These are phyloP conservation scores for Jordanella pulchra DNA, from an alignment of 2,797 vertebrate genomes.

Conservation along the genomic window DNA sequence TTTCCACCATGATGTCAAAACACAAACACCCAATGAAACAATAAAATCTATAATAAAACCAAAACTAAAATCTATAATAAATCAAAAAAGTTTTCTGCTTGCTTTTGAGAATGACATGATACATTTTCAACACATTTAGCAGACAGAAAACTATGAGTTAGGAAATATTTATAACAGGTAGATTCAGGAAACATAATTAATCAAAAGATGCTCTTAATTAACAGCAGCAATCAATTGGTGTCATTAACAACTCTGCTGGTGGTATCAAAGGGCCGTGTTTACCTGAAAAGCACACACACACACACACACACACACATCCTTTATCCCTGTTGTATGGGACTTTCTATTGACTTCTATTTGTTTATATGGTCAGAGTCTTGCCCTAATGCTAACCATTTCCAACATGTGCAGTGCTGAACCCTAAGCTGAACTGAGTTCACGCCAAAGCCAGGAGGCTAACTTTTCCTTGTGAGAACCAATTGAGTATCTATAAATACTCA, in stretches of 20 bases:
- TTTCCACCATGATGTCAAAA: background rate
- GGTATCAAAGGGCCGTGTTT: slow-evolving; percentile 49
- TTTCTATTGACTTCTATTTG: too few relatives aligned
- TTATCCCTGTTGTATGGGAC: too few relatives aligned
- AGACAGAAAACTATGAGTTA: slow-evolving; percentile 56
- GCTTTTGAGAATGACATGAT: slow-evolving; percentile 4
- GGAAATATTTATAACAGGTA: slow-evolving; percentile 70
- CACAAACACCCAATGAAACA: background rate
- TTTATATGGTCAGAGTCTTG: too few relatives aligned
- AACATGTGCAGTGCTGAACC: too few relatives aligned
- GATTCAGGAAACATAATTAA: slow-evolving; percentile 69
- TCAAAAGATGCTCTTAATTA: slow-evolving; percentile 73
- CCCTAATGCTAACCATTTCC: too few relatives aligned
- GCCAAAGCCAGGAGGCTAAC: too few relatives aligned
- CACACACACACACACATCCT: slow-evolving; percentile 11
- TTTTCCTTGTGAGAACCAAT: too few relatives aligned
- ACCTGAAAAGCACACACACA: slow-evolving; percentile 12
- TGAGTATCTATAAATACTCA: too few relatives aligned
- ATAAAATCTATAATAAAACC: background rate
- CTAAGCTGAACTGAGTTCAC: too few relatives aligned
- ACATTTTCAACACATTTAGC: slow-evolving; percentile 48
- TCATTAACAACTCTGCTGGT: slow-evolving; percentile 68
- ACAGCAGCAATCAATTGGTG: slow-evolving; percentile 66
- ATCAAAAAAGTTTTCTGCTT: background rate
- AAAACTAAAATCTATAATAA: too few relatives aligned